Conservation (phyloP, 1,140 invertebrate species). For the Drosophila ananassae region DNA sequence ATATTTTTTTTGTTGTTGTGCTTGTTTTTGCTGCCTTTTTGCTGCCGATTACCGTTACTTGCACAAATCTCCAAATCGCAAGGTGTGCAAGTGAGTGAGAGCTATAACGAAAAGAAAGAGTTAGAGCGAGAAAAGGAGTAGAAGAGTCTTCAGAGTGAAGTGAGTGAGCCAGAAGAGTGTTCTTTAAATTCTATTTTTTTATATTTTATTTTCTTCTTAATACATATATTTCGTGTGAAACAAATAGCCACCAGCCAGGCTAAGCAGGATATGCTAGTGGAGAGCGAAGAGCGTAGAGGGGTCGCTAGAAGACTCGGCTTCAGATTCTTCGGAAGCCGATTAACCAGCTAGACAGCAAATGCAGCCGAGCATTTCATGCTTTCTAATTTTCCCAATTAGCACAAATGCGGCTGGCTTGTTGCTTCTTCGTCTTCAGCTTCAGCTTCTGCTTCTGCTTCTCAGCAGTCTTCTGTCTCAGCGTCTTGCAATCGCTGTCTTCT, state of each 20-base stretch:
- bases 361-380: slow-evolving; percentile 75
- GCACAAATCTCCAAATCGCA: slow-evolving; percentile 16
- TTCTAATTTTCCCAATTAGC: slow-evolving; percentile 82
- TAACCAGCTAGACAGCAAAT: slow-evolving; percentile 65
- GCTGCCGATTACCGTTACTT: slow-evolving; percentile 64
- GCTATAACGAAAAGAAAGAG: slow-evolving; percentile 9
- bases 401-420: slow-evolving; percentile 65
- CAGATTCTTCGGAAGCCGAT: slow-evolving; percentile 50
- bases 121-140: slow-evolving; percentile 27
- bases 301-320: background rate
- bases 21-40: slow-evolving; percentile 51
- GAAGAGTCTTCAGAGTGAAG: slow-evolving; percentile 63
- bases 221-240: background rate
- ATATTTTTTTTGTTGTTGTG: slow-evolving; percentile 52
- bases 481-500: slow-evolving; percentile 6
- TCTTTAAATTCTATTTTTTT: slow-evolving; percentile 17
- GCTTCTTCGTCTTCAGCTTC: slow-evolving; percentile 21
- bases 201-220: background rate
- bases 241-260: background rate
- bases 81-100: slow-evolving; percentile 2
- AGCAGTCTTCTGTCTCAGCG: background rate
- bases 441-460: slow-evolving; percentile 11
- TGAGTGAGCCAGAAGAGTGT: slow-evolving; percentile 53
- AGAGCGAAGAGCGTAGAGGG: no score
- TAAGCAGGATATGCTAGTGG: background rate